Conservation (phyloP, 1,140 invertebrate genomes). For the Tetragnatha versicolor region DNA sequence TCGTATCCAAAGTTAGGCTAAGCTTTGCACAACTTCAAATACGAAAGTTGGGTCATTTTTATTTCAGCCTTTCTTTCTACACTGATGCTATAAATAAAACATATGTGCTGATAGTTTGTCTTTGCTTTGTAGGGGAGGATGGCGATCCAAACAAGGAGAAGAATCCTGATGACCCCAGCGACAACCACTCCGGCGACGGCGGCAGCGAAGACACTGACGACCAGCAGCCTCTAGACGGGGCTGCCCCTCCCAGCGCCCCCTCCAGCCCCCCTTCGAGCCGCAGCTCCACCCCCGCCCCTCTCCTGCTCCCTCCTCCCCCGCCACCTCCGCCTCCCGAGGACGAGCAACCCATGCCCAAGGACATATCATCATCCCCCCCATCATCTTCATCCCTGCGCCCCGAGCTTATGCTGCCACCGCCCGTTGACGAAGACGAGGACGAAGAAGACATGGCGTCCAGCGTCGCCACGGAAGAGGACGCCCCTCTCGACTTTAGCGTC, state of each 20-base stretch:
- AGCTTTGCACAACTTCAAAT: no score
- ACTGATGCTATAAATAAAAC: background rate
- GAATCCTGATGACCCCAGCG: conserved; percentile 39
- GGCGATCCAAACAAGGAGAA: conserved; percentile 41
- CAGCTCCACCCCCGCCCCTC: conserved; percentile 30
- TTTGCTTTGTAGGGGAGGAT: conserved; percentile 45
- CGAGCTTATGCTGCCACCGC: conserved; percentile 29
- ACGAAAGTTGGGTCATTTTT: no score
- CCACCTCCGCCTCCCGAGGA: conserved; percentile 17
- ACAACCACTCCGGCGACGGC: conserved; percentile 15
- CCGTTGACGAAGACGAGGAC: conserved; percentile 32
- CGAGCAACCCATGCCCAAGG: conserved; percentile 26
- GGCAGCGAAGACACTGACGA: conserved; percentile 28
- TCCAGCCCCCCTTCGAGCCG: conserved; percentile 31
- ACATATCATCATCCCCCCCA: conserved; percentile 48
- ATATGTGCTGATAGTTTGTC: background rate
- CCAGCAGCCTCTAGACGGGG: background rate
- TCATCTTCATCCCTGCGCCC: no score
- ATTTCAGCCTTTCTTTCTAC: background rate
- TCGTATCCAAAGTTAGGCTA: no score
- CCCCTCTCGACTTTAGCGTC: conserved; percentile 78
- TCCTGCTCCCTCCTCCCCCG: background rate
- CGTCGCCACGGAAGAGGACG: conserved; percentile 25
- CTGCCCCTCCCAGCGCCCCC: background rate
- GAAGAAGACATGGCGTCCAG: conserved; percentile 31